Evolutionary conservation across 1,140 invertebrate species (phyloP).

Genomic region (Stegodyphus dumicola): DNA sequence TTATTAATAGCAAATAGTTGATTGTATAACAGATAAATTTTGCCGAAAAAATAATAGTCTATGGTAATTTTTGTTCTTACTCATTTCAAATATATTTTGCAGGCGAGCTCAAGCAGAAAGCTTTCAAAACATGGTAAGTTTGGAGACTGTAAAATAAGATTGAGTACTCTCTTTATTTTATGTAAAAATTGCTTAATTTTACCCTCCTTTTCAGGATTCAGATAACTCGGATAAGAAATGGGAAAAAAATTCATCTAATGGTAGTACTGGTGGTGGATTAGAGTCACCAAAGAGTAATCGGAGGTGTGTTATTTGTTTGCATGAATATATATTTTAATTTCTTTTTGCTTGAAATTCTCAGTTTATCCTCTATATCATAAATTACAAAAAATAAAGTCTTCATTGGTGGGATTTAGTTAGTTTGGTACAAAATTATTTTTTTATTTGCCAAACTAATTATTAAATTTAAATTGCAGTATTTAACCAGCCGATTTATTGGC

Average conservation of each 20-base stretch:
- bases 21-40: too few species aligned
- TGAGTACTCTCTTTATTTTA: constrained; percentile 4
- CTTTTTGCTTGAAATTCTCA: too few species aligned
- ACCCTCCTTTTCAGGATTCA: constrained; percentile 18
- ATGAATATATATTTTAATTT: background rate
- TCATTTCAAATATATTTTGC: background rate
- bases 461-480: too few species aligned
- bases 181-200: background rate
- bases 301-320: constrained; percentile 3
- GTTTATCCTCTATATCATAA: too few species aligned
- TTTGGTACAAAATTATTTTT: too few species aligned
- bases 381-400: too few species aligned
- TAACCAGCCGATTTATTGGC: too few species aligned
- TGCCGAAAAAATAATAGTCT: too few species aligned
- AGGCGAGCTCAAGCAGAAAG: constrained; percentile 61
- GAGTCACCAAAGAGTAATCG: constrained; percentile 57
- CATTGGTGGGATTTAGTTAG: too few species aligned
- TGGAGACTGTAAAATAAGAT: background rate
- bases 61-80: too few species aligned
- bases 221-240: constrained; percentile 49
- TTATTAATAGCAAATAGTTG: too few species aligned
- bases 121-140: constrained; percentile 37
- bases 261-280: constrained; percentile 47
- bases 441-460: too few species aligned
- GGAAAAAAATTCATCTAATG: constrained; percentile 54